Evolutionary conservation across 2,888 invertebrate genomes (phyloP).

Genomic region (Ectobius pallidus): DNA sequence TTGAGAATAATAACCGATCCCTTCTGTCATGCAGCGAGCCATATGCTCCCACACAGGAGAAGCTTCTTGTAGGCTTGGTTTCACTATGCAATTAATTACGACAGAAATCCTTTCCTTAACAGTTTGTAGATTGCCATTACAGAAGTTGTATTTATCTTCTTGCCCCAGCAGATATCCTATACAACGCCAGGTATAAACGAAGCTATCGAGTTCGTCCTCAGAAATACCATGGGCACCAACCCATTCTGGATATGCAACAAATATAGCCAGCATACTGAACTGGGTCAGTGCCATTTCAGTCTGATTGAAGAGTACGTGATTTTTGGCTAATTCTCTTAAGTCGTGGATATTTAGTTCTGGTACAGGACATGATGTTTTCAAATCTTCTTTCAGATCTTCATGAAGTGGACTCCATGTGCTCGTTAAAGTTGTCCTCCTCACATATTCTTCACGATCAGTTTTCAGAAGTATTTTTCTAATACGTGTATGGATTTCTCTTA

Average conservation of each 20-base stretch:
- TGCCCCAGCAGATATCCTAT: constrained; percentile 60
- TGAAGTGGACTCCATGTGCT: constrained; percentile 42
- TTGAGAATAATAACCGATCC: constrained; percentile 50
- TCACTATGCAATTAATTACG: constrained; percentile 50
- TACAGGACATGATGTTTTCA: constrained; percentile 44
- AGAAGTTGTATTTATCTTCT: constrained; percentile 41
- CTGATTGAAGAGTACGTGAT: constrained; percentile 53
- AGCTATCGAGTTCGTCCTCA: constrained; percentile 58
- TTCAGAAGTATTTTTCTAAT: constrained; percentile 50
- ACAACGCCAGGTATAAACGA: constrained; percentile 60
- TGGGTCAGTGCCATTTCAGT: constrained; percentile 61
- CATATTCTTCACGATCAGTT: constrained; percentile 36
- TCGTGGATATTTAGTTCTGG: not conserved
- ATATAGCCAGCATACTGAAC: constrained; percentile 58
- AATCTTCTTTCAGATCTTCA: constrained; percentile 46
- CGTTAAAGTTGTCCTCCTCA: constrained; percentile 9
- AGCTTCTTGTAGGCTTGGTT: constrained; percentile 50
- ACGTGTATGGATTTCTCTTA: constrained; percentile 55
- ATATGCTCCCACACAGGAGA: constrained; percentile 55
- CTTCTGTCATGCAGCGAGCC: constrained; percentile 52
- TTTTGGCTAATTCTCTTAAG: not conserved
- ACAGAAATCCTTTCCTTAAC: constrained; percentile 49
- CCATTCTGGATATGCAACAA: constrained; percentile 55
- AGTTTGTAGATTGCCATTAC: constrained; percentile 47
- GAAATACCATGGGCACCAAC: constrained; percentile 52